Conservation (phyloP, 1,140 invertebrate genomes). For the Philopotamus ludificatus region DNA sequence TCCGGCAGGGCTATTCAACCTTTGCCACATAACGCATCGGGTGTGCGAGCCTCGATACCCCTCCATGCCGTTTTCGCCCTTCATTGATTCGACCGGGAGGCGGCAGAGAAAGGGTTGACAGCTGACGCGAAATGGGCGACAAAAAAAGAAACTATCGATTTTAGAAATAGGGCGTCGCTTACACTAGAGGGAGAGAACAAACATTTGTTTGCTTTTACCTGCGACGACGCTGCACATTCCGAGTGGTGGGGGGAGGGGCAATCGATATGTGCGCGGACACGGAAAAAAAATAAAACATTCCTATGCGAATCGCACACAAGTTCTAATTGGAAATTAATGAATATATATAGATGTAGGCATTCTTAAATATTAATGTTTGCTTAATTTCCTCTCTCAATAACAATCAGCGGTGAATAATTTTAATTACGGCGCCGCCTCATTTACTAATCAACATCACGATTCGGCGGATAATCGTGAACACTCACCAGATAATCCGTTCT, state of each 20-base stretch:
- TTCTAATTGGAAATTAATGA: too few relatives aligned
- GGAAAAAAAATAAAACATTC: too few relatives aligned
- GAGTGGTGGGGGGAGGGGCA: not conserved
- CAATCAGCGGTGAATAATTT: too few relatives aligned
- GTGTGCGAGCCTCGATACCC: too few relatives aligned
- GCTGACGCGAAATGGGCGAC: conserved; percentile 20
- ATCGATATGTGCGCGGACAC: too few relatives aligned
- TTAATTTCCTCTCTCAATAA: too few relatives aligned
- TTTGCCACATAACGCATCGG: too few relatives aligned
- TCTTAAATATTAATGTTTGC: too few relatives aligned
- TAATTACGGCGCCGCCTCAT: too few relatives aligned
- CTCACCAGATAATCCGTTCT: not conserved
- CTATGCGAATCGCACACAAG: too few relatives aligned
- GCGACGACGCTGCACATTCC: conserved; percentile 1
- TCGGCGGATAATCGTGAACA: not conserved
- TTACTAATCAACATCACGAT: not conserved
- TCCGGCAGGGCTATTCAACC: too few relatives aligned
- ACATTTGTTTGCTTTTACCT: conserved; percentile 12
- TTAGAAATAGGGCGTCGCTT: not conserved
- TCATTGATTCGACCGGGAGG: not conserved
- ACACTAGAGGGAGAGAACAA: conserved; percentile 5
- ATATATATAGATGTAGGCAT: too few relatives aligned
- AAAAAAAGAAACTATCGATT: conserved; percentile 23
- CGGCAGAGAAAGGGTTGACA: conserved; percentile 18
- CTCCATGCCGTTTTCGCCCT: not conserved